phyloP scores from a whole-genome alignment of 2,113 vertebrate species.

The Eptatretus burgeri region DNA sequence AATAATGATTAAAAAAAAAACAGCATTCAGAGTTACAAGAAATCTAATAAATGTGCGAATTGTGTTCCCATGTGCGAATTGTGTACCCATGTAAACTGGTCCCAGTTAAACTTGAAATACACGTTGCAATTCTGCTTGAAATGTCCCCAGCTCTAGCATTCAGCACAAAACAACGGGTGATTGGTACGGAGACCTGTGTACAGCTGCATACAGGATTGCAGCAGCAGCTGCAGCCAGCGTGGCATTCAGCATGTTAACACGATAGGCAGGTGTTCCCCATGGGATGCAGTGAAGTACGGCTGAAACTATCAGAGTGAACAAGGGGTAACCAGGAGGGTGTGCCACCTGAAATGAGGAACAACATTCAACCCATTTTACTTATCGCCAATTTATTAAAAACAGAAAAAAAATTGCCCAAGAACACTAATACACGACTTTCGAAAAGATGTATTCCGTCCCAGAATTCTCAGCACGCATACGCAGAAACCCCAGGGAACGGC shows the following conservation, averaged over 20 bases:
- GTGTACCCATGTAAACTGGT: no score
- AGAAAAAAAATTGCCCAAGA: not conserved
- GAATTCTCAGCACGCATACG: not conserved
- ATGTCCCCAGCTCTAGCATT: no score
- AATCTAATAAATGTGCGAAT: no score
- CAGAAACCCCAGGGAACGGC: no score
- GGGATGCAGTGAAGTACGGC: slow-evolving; percentile 26
- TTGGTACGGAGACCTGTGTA: slow-evolving; percentile 27
- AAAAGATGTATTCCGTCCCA: not conserved
- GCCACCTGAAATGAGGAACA: slow-evolving; percentile 29
- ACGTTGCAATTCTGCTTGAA: no score
- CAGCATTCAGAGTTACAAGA: no score
- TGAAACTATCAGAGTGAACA: slow-evolving; percentile 51
- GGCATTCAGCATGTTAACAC: slow-evolving; percentile 43
- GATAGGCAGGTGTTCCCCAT: slow-evolving; percentile 33
- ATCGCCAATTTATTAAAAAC: not conserved
- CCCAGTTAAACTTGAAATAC: no score
- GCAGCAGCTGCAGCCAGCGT: slow-evolving; percentile 43
- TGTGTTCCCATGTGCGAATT: no score
- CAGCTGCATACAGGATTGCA: slow-evolving; percentile 42
- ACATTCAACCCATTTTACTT: not conserved
- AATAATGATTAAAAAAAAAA: no score
- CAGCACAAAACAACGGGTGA: not conserved
- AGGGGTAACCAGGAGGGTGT: slow-evolving; percentile 74
- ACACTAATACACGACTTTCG: not conserved